A percentile compares a stretch with the other conserved stretches of the same genome.
Conservation (phyloP, 1,140 invertebrate species). For the Heliconius himera region DNA sequence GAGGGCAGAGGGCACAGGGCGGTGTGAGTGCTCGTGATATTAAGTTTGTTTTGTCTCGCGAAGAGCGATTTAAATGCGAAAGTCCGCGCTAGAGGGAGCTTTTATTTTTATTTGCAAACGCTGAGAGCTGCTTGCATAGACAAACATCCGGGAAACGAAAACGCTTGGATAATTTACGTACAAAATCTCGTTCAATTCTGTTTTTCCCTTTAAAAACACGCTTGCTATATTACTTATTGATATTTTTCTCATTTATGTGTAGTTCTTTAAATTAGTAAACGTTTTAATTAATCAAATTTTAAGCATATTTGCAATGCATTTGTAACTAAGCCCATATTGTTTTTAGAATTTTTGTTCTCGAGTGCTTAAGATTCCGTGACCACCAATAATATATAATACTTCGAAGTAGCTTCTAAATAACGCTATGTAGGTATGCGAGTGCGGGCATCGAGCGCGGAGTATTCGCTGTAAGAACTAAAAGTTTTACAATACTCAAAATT, state of each 20-base stretch:
- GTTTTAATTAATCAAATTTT: background rate
- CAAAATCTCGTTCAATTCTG: background rate
- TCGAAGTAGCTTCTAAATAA: background rate
- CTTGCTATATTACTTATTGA: background rate
- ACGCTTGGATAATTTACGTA: constrained; percentile 1
- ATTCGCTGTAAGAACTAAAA: background rate
- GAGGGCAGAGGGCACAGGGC: background rate
- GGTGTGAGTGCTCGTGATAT: constrained; percentile 37
- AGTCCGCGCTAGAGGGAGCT: constrained; percentile 38
- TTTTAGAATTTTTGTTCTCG: background rate
- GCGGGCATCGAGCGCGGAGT: background rate
- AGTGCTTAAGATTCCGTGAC: background rate
- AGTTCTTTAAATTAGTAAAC: background rate
- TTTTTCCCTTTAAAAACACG: background rate
- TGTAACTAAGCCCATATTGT: background rate
- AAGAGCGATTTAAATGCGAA: constrained; percentile 52
- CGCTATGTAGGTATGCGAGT: background rate
- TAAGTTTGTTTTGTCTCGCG: constrained; percentile 56
- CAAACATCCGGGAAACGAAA: constrained; percentile 38
- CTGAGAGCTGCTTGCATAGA: constrained; percentile 23
- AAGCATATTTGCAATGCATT: background rate
- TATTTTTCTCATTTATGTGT: background rate
- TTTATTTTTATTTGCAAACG: constrained; percentile 47
- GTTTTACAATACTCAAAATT: background rate
- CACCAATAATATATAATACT: background rate